Evolutionary conservation across 2,888 invertebrate genomes (phyloP).

Genomic region (Busseola fusca): DNA sequence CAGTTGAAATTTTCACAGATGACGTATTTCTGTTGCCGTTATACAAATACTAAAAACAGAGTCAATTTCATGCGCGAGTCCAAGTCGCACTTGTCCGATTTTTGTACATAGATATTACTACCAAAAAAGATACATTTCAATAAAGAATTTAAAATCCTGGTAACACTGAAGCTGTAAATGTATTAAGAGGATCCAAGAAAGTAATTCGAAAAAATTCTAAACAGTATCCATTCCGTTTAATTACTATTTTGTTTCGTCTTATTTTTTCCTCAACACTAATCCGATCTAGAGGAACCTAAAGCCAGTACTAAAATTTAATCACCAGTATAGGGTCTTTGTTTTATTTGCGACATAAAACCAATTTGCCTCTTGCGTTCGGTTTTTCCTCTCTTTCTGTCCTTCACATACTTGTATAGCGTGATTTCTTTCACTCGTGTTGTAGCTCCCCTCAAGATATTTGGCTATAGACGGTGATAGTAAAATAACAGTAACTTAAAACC

Average conservation of each 20-base stretch:
- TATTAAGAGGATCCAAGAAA: constrained; percentile 3
- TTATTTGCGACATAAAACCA: constrained; percentile 65
- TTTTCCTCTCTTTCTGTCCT: constrained; percentile 31
- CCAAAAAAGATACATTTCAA: background rate
- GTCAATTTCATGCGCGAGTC: too few relatives aligned
- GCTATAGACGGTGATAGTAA: constrained; percentile 60
- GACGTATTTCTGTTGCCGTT: too few relatives aligned
- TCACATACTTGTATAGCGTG: constrained; percentile 6
- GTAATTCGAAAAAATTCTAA: background rate
- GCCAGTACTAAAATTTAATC: constrained; percentile 68
- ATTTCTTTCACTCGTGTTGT: constrained; percentile 29
- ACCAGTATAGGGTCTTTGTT: constrained; percentile 64
- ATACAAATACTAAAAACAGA: too few relatives aligned
- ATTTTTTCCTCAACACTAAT: constrained; percentile 51
- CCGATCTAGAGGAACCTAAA: constrained; percentile 58
- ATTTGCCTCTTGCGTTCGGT: constrained; percentile 55
- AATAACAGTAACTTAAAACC: constrained; percentile 63
- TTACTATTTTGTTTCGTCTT: constrained; percentile 37
- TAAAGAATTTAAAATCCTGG: background rate
- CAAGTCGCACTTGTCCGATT: too few relatives aligned
- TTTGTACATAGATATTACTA: background rate
- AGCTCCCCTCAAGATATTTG: constrained; percentile 50
- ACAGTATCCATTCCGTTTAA: constrained; percentile 27
- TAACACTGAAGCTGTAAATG: background rate
- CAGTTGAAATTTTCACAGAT: too few relatives aligned